Evolutionary conservation across 1,140 invertebrate species (phyloP), one percentile per base, ranked within the genome.

Genomic region (Paraescarpia echinospica): DNA sequence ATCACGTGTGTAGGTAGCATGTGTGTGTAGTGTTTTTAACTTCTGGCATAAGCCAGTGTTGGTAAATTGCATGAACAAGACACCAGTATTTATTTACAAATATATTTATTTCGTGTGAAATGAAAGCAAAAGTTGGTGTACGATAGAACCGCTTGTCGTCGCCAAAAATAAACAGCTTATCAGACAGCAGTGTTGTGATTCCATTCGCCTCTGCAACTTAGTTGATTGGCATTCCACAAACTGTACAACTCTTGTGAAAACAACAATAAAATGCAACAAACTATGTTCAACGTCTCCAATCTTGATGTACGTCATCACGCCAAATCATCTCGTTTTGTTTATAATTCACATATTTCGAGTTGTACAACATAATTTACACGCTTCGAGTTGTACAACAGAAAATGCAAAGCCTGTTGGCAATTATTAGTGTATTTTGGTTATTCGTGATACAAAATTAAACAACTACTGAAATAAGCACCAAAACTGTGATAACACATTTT

Each of bases 41-140:
- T 77, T 77, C 22, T 77, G 22, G 9, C 59, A 77, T 31, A 12
- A 77, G 59, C 22, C 59, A 27, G 22, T 77, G 4, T 31, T 27
- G 22, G 59, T 77, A 77, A 18, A 77, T 77, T 77, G 18, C 22
- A 0, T 22, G 27, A 18, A 51, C 48, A 77, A 12, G 59, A 77
- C 59, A 77, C 59, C 59, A 77, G 59, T 77, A 77, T 77, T 77
- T 77, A 77, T 77, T 77, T 77, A 77, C 59, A 77, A 77, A 77
- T 77, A 77, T 77, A 77, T 77, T 77, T 77, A 77, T 77, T 77
- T 77, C 8, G 59, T 77, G 59, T 77, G 59, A 77, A 77, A 77
- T 77, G 59, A 77, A 77, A 77, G 27, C 59, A 27, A 77, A 77
- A 77, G 12, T 77, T 77, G 59, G 59, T 77, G 59, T 77, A 77